Percentiles rank a stretch among this genome's conserved stretches.
Evolutionary conservation across 2,113 vertebrate species (phyloP).

Genomic region (Lepus timidus): DNA sequence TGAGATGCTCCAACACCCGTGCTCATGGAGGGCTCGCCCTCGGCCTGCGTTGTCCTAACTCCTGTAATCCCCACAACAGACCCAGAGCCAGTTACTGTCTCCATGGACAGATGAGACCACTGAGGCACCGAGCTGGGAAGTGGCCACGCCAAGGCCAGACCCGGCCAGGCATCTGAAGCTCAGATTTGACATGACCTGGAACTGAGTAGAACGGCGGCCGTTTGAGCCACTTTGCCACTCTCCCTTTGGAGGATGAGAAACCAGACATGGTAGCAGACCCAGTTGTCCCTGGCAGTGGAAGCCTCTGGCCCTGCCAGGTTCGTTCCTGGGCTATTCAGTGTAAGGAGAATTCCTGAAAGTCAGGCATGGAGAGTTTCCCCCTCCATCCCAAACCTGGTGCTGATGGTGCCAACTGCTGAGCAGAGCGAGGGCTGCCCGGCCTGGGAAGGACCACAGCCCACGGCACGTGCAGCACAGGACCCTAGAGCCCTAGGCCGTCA

Average conservation of each 20-base stretch:
- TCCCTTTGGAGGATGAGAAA: constrained; percentile 8
- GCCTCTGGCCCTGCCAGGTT: neutral
- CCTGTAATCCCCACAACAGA: neutral
- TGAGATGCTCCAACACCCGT: neutral
- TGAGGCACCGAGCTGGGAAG: neutral
- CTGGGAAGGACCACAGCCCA: neutral
- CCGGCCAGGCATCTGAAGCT: neutral
- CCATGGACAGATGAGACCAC: neutral
- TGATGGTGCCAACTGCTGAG: neutral
- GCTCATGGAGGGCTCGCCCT: neutral
- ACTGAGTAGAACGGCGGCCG: neutral
- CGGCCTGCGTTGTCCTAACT: neutral
- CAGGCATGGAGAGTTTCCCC: neutral
- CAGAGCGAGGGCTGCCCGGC: neutral
- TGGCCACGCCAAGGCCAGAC: neutral
- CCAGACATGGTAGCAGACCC: neutral
- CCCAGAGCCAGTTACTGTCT: neutral
- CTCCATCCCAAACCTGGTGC: accelerated
- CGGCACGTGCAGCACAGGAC: neutral
- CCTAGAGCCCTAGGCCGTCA: neutral
- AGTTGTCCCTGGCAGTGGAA: neutral
- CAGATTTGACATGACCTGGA: neutral
- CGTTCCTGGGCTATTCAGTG: neutral
- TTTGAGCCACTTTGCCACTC: neutral
- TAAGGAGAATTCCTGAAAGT: constrained; percentile 36